A percentile compares a stretch with the other conserved stretches of the same genome.
These are phyloP conservation scores for Drosophila sturtevanti DNA, from an alignment of 1,140 invertebrate species.

Conservation along the genomic window DNA sequence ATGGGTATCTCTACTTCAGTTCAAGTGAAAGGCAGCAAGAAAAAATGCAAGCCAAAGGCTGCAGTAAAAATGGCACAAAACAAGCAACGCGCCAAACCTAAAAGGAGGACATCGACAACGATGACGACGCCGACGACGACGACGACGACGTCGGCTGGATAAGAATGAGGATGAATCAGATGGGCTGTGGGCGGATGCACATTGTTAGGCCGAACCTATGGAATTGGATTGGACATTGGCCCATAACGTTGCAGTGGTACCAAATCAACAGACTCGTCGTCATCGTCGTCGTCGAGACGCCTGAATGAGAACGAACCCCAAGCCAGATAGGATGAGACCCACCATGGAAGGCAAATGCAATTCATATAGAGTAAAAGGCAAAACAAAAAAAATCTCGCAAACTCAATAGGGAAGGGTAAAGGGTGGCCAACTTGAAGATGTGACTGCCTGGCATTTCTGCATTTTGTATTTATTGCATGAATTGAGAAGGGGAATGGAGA, in stretches of 20 bases:
- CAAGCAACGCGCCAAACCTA: conserved; percentile 56
- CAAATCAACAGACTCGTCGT: conserved; percentile 67
- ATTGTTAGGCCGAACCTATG: conserved; percentile 72
- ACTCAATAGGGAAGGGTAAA: background rate
- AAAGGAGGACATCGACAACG: conserved; percentile 56
- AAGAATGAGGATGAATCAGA: conserved; percentile 64
- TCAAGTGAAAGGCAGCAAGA: conserved; percentile 71
- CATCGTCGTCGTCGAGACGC: conserved; percentile 63
- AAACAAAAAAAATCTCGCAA: conserved; percentile 27
- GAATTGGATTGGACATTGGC: conserved; percentile 72
- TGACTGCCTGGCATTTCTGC: conserved; percentile 58
- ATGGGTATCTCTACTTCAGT: conserved; percentile 64
- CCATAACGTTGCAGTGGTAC: conserved; percentile 44
- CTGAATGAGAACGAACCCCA: conserved; percentile 21
- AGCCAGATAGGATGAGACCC: background rate
- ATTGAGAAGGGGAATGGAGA: conserved; percentile 15
- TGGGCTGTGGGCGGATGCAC: conserved; percentile 63
- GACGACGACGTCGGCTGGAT: conserved; percentile 17
- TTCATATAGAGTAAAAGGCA: conserved; percentile 35
- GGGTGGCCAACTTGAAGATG: conserved; percentile 66
- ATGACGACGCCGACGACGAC: background rate
- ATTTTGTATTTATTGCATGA: conserved; percentile 78
- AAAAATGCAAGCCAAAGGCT: conserved; percentile 80
- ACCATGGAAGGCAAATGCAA: conserved; percentile 39
- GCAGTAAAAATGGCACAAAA: conserved; percentile 79